Base-by-base conservation (phyloP, 2,888 invertebrate species). In the Ceriagrion tenellum region DNA sequence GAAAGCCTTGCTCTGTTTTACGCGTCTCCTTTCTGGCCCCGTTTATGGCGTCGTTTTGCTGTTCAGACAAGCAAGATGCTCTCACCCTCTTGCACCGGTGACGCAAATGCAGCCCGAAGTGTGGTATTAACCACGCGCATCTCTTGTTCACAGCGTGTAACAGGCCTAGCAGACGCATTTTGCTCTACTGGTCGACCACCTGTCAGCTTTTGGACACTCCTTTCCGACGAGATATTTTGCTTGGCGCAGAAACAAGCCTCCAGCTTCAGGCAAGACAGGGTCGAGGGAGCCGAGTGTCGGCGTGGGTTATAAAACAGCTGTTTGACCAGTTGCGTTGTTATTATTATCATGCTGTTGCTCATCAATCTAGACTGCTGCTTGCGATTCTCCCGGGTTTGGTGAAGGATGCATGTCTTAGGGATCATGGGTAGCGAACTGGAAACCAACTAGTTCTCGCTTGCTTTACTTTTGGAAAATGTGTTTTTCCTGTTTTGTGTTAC, bases 171-270 rank as follows among this genome's bases (percentile, higher is more conserved):
- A 69, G 56, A 93, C 93, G 69, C 93, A 93, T 93, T 93, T 74
- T 55, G 93, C 93, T 91, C 63, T 63, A 18, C 81, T 35, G 81
- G 63, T 63, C 93, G 47, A 69, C 93, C 93, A 93, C 69, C 93
- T 93, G 93, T 93, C 93, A 93, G 47, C 69, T 93, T 47, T 69
- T 47, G 93, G 69, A 93, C 69, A 47, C 40, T 69, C 69, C n/a
- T 93, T 74, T 63, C 93, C 12, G 26, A 20, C 6, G 35, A 91
- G 59, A 63, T 40, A 40, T 91, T 63, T 91, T 91, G 55, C 40
- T 30, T 18, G 40, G 40, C 23, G 55, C 16, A 69, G 40, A 40
- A 69, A 69, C 69, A 26, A 59, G 59, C 59, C 2, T 59, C 59
- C 20, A 8, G 10, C 20, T 59, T 23, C 0, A 0, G 8, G 23